phyloP scores from a whole-genome alignment of 2,797 vertebrate genomes.

The Lepilemur septentrionalis region DNA sequence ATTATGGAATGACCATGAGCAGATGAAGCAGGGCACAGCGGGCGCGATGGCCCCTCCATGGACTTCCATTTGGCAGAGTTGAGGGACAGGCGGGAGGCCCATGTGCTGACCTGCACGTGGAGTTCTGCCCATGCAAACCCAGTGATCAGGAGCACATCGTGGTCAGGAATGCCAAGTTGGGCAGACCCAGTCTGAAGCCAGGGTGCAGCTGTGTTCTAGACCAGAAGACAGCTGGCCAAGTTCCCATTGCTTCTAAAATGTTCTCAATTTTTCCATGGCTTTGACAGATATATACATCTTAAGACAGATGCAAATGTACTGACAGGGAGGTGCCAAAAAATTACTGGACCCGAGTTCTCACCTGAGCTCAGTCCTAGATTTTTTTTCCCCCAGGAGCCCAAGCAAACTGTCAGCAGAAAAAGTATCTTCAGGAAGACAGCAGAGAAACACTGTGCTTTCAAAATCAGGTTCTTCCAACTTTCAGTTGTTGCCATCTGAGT shows the following conservation, averaged over 20 bases:
- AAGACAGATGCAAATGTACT: background rate
- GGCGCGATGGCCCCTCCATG: background rate
- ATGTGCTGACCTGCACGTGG: background rate
- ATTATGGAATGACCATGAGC: background rate
- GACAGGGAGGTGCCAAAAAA: background rate
- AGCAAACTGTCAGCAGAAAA: background rate
- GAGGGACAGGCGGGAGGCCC: background rate
- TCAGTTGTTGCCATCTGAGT: background rate
- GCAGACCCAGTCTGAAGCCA: background rate
- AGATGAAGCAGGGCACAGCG: background rate
- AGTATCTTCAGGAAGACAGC: background rate
- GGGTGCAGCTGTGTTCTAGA: background rate
- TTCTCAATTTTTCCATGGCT: background rate
- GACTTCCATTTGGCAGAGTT: background rate
- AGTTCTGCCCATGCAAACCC: background rate
- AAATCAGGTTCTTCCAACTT: background rate
- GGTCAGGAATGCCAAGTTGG: background rate
- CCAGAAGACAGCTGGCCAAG: background rate
- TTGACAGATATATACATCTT: background rate
- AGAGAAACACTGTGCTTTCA: background rate
- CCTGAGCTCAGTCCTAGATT: background rate
- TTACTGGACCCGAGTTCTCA: background rate
- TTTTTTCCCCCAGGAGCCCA: background rate
- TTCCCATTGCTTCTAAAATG: background rate
- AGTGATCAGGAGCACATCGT: background rate